Percentiles rank a stretch among this genome's conserved stretches.
Conservation (phyloP, 2,888 invertebrate genomes). For the Pachydiplax longipennis region DNA sequence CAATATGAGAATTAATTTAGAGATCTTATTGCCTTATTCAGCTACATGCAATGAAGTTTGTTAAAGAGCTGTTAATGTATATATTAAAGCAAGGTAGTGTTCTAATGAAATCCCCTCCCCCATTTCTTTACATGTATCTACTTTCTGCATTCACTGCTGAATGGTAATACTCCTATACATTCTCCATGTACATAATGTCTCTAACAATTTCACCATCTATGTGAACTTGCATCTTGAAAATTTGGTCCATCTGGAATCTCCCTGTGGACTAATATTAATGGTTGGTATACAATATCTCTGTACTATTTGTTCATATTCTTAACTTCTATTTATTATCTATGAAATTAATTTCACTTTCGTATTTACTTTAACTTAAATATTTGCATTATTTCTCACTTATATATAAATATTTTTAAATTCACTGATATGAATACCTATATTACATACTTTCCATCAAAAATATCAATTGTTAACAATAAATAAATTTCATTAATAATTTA, state of each 20-base stretch:
- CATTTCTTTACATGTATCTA: constrained; percentile 3
- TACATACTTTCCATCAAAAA: no score
- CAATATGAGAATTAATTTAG: no score
- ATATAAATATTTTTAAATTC: no score
- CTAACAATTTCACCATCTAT: background rate
- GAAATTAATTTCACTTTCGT: background rate
- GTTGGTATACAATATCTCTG: background rate
- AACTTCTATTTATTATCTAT: background rate
- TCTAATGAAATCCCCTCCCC: background rate
- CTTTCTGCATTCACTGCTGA: constrained; percentile 8
- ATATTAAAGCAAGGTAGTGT: background rate
- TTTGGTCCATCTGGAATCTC: background rate
- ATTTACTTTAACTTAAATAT: no score
- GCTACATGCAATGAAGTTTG: no score
- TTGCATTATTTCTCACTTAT: no score
- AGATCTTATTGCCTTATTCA: no score
- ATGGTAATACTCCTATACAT: background rate
- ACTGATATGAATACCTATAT: no score
- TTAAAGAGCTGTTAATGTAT: no score
- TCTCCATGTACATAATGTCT: background rate
- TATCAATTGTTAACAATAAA: no score
- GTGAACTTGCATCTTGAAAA: constrained; percentile 5
- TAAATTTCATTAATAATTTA: background rate
- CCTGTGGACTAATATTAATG: background rate
- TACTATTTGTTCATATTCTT: background rate